These are phyloP conservation scores for Callorhinus ursinus DNA, from an alignment of 2,113 vertebrate genomes.

Conservation along the genomic window DNA sequence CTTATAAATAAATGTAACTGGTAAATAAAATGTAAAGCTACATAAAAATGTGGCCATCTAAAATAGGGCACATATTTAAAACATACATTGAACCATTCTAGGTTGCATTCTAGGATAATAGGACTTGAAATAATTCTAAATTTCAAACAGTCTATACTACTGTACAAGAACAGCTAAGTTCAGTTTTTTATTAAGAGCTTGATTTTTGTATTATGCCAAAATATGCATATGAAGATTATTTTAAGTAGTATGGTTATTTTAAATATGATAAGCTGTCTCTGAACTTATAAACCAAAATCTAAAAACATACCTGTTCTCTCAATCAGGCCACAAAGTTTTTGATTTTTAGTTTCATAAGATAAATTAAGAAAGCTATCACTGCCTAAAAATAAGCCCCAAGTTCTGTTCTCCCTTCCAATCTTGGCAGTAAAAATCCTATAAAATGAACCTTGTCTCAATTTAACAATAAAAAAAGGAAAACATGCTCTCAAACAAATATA, in stretches of 20 bases:
- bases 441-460: background rate
- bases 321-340: background rate
- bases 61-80: slow-evolving; percentile 3
- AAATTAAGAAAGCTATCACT: background rate
- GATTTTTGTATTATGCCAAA: slow-evolving; percentile 14
- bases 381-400: slow-evolving; percentile 20
- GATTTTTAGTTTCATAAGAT: background rate
- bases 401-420: background rate
- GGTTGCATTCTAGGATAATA: slow-evolving; percentile 40
- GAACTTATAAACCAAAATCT: slow-evolving; percentile 36
- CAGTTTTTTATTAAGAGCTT: background rate
- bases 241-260: background rate
- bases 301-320: background rate
- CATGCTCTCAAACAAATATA: background rate
- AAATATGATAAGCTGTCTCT: slow-evolving; percentile 42
- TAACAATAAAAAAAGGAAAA: background rate
- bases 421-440: background rate
- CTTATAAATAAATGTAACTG: slow-evolving; percentile 35
- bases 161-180: background rate
- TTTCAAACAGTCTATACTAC: slow-evolving; percentile 8
- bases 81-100: background rate
- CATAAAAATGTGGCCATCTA: background rate
- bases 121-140: slow-evolving; percentile 37
- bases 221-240: background rate
- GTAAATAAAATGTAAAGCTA: slow-evolving; percentile 28